phyloP scores from a whole-genome alignment of 2,797 vertebrate genomes.

The Sandelia bainsii region DNA sequence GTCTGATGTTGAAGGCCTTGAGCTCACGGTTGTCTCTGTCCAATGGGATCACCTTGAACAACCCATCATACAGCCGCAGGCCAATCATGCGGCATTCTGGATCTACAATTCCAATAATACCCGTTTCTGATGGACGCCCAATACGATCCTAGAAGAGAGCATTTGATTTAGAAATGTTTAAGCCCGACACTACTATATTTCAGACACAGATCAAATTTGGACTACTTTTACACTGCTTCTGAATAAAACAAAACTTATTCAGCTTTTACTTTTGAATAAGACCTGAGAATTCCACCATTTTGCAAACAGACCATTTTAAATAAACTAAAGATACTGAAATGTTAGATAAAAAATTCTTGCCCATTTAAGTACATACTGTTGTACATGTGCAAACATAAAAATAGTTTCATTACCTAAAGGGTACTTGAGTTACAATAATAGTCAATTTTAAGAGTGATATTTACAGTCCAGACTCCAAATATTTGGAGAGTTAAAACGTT shows the following conservation, averaged over 20 bases:
- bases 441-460: no score
- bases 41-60: conserved; percentile 98
- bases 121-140: conserved; percentile 96
- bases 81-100: conserved; percentile 99
- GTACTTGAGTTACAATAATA: no score
- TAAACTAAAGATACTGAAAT: not conserved
- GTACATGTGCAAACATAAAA: no score
- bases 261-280: not conserved
- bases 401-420: no score
- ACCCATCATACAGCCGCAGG: conserved; percentile 94
- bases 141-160: conserved; percentile 90
- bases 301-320: not conserved
- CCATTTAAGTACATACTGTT: not conserved
- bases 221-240: not conserved
- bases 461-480: no score
- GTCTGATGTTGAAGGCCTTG: conserved; percentile 97
- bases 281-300: no score
- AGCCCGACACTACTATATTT: not conserved
- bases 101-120: conserved; percentile 98
- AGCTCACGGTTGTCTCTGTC: conserved; percentile 97
- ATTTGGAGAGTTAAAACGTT: no score
- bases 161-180: conserved; percentile 6
- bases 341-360: not conserved
- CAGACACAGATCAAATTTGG: not conserved
- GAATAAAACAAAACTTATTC: not conserved